Percentiles rank a stretch among this genome's conserved stretches.
Evolutionary conservation across 2,113 vertebrate species (phyloP).

Genomic region (Egretta garzetta): DNA sequence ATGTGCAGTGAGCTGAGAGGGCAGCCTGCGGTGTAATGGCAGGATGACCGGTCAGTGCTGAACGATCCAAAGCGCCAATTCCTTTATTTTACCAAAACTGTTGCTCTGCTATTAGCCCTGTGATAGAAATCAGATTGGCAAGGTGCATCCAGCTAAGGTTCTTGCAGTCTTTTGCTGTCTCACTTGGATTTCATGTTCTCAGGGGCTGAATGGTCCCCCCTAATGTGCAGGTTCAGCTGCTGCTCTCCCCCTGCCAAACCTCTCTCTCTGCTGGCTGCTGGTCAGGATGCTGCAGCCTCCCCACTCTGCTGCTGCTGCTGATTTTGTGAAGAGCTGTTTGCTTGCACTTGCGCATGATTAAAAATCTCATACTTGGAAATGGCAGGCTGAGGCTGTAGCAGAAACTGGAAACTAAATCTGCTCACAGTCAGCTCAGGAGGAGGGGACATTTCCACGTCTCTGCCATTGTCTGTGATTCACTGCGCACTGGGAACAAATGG

Average conservation of each 20-base stretch:
- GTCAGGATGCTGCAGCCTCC: background rate
- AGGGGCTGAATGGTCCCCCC: background rate
- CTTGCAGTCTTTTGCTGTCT: background rate
- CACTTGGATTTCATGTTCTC: background rate
- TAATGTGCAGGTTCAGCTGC: background rate
- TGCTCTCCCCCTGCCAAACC: background rate
- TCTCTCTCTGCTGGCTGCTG: background rate
- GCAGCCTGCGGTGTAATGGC: background rate
- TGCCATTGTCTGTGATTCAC: background rate
- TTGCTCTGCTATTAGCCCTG: background rate
- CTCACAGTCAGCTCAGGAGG: background rate
- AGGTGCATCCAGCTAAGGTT: background rate
- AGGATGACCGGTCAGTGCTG: rapidly evolving
- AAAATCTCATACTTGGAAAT: background rate
- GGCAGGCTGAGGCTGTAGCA: background rate
- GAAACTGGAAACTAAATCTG: background rate
- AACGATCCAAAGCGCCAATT: background rate
- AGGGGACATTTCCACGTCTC: background rate
- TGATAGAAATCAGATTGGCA: background rate
- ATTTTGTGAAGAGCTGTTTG: background rate
- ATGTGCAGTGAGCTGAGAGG: background rate
- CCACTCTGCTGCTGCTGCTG: background rate
- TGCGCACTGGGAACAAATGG: background rate
- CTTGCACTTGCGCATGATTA: background rate
- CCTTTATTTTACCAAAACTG: background rate